Evolutionary conservation across 2,888 invertebrate species (phyloP), one percentile per base, ranked within the genome.

Genomic region (Leptopilina syphax): DNA sequence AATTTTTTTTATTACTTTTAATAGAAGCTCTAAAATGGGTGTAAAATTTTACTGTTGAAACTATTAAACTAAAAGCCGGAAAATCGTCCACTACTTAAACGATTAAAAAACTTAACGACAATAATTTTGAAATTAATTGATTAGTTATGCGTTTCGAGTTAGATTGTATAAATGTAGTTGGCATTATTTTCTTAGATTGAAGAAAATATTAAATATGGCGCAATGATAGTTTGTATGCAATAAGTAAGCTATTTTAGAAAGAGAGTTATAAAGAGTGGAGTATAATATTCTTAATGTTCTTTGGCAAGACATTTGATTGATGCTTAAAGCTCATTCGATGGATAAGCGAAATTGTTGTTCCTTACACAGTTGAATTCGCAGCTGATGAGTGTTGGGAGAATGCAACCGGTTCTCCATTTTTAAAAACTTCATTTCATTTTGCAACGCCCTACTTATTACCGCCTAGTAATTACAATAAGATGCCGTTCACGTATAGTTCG

Each of bases 381-480:
- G 73, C 73, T 73, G 73, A 73, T 73, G 73, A 73, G 54, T 57
- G 73, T 57, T 10, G 34, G 44, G 73, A 41, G 73, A 73, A n/a
- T 57, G 34, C 73, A 73, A 73, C 73, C 73, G 73, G 73, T 73
- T 73, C 73, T 73, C 27, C 50, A 54, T 68, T 73, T 73, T 60
- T 18, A 34, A 57, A 34, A 73, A 60, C 73, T 73, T 73, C 57
- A 73, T 73, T 73, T 73, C 73, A 73, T 73, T 73, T 27, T 73
- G 57, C 54, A 73, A 73, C 73, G 73, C 57, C 73, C 73, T 73
- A 73, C 57, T 73, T 73, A 57, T 73, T 73, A 57, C 34, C 73
- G 13, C 57, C 34, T 54, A 73, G 73, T 60, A 57, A 57, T 73
- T 73, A 57, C 41, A 73, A 57, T 73, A 27, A 60, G 54, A 73